Evolutionary conservation across 2,888 invertebrate species (phyloP).

Genomic region (Nematopogon swammerdamellus): DNA sequence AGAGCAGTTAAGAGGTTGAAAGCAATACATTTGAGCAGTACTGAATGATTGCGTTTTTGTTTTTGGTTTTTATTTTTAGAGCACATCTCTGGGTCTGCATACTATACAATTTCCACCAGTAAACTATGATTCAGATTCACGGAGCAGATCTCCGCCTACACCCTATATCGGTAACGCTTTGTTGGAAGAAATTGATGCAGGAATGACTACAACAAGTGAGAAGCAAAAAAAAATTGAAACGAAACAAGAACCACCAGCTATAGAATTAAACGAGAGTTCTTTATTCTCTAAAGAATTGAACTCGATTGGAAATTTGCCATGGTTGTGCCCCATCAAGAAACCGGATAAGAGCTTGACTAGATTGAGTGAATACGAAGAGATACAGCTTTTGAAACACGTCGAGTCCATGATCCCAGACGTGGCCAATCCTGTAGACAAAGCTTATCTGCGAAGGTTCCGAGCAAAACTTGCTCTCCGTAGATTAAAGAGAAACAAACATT

Average conservation of each 20-base stretch:
- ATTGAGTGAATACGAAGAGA: conserved; percentile 39
- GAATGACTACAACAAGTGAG: background rate
- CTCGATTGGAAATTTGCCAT: conserved; percentile 28
- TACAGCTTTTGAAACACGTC: conserved; percentile 39
- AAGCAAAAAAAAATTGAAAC: background rate
- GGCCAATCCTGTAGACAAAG: conserved; percentile 25
- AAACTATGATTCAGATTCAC: conserved; percentile 34
- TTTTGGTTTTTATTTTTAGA: no score
- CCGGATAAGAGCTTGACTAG: conserved; percentile 21
- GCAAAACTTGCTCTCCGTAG: conserved; percentile 37
- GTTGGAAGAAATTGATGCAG: background rate
- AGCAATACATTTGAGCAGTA: no score
- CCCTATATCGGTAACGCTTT: background rate
- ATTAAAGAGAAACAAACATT: conserved; percentile 38
- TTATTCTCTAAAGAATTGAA: conserved; percentile 32
- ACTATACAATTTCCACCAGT: conserved; percentile 7
- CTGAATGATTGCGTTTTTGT: no score
- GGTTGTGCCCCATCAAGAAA: conserved; percentile 19
- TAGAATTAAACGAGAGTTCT: conserved; percentile 20
- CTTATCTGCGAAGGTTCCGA: conserved; percentile 23
- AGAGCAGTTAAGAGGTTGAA: no score
- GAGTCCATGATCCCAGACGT: conserved; percentile 32
- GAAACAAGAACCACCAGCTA: conserved; percentile 18
- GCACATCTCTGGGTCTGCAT: no score
- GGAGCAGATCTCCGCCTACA: conserved; percentile 20